Conservation (phyloP, 2,113 vertebrate genomes). For the Furnarius figulus region DNA sequence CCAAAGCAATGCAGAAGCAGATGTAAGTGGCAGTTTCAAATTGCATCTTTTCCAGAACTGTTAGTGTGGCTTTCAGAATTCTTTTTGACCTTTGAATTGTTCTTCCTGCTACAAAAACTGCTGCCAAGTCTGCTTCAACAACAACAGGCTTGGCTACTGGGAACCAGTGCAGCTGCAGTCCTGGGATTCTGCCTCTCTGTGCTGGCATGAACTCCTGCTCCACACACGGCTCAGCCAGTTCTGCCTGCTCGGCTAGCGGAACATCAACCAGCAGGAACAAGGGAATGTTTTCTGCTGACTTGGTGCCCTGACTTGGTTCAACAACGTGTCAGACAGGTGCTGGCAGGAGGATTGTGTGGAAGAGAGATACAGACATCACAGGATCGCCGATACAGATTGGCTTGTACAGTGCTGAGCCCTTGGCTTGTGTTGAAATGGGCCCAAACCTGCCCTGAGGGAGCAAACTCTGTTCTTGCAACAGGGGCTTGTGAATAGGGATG, state of each 20-base stretch:
- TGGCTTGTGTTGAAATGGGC: neutral
- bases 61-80: neutral
- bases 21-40: neutral
- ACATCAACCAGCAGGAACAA: neutral
- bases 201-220: neutral
- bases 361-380: accelerated
- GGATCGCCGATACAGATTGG: neutral
- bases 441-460: neutral
- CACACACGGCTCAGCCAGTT: neutral
- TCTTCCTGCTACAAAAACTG: neutral
- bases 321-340: accelerated
- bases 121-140: neutral
- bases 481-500: neutral
- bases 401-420: neutral
- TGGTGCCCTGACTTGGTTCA: neutral
- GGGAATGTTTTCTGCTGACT: neutral
- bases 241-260: neutral
- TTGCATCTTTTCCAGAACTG: neutral
- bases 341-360: neutral
- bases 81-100: neutral
- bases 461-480: neutral
- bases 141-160: neutral
- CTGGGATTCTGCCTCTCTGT: neutral
- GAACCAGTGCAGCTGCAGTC: neutral
- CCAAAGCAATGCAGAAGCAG: neutral